Base-by-base conservation (phyloP, 2,888 invertebrate species). In the Bhutanitis thaidina region DNA sequence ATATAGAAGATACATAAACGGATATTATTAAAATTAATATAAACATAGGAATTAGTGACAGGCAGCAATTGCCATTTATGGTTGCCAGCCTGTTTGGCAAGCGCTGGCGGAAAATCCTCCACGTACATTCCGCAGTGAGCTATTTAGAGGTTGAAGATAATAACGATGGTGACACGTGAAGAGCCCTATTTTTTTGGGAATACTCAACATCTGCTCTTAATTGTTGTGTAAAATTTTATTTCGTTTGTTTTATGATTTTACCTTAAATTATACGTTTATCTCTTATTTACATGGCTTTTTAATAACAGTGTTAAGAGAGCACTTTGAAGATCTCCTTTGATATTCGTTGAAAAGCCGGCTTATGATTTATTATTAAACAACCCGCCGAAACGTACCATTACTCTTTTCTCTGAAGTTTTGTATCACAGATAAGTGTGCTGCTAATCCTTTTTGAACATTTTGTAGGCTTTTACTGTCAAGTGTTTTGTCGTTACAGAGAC, bases 291-390 rank as follows among this genome's bases (percentile, higher is more conserved):
- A 64, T 62, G 64, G 60, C 58, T 63, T 60, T 74, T 74, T 74
- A 69, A 69, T 74, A 76, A 71, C 67, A 70, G 61, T 67, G 69
- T 74, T 74, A 73, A 75, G 69, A 69, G 74, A 71, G 70, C 73
- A 69, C 77, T 79, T 78, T 77, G 79, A 74, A 76, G 73, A 74
- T 76, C 65, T 40, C 65, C 77, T 83, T 81, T 80, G 82, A 82
- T 77, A 75, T 76, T 71, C 62, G 63, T 63, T 56, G 60, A 66
- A 63, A 64, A 63, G 64, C 59, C 60, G 66, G 68, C 71, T 74
- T 73, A 74, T 74, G 74, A 83, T 82, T 79, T 80, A 80, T 81
- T 77, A 80, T 78, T 80, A 71, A 79, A 65, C 61, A 62, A 57
- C 55, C 65, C 55, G 43, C 65, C 60, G 67, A 65, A 74, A 65